These are phyloP conservation scores for Papilio helenus DNA, from an alignment of 1,140 invertebrate genomes.

Conservation along the genomic window DNA sequence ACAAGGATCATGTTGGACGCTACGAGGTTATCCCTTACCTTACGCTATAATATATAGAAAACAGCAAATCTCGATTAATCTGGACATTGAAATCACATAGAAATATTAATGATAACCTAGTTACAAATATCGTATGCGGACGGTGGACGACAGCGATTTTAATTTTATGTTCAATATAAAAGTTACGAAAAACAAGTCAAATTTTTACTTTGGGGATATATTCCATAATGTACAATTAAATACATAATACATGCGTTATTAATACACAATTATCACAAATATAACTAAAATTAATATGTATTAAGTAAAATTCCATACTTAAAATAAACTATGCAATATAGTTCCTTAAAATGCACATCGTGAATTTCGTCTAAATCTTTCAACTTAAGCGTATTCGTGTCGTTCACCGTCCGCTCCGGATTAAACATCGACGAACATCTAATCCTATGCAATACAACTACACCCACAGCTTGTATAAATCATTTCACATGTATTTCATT, in stretches of 20 bases:
- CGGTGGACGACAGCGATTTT: background rate
- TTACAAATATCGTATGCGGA: slow-evolving; percentile 45
- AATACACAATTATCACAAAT: too few species aligned
- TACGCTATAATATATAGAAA: slow-evolving; percentile 59
- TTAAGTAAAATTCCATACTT: too few species aligned
- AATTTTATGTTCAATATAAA: background rate
- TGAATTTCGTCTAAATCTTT: background rate
- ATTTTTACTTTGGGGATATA: too few species aligned
- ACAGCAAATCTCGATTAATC: slow-evolving; percentile 73
- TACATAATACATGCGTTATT: too few species aligned
- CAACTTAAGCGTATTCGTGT: background rate
- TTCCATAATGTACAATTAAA: too few species aligned
- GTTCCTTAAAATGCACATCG: background rate
- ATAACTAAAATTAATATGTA: too few species aligned
- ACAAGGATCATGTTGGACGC: slow-evolving; percentile 63
- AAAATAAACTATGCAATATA: background rate
- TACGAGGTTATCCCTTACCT: slow-evolving; percentile 60
- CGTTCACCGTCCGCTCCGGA: slow-evolving; percentile 38
- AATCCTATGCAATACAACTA: slow-evolving; percentile 66
- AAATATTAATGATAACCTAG: slow-evolving; percentile 55
- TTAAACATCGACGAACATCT: slow-evolving; percentile 51
- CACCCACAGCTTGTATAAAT: slow-evolving; percentile 73
- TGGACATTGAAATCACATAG: slow-evolving; percentile 73
- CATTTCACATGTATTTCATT: slow-evolving; percentile 72
- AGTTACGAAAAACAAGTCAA: background rate